A percentile compares a stretch with the other conserved stretches of the same genome.
Evolutionary conservation across 2,113 vertebrate species (phyloP).

Genomic region (Protomyctophum bolini): DNA sequence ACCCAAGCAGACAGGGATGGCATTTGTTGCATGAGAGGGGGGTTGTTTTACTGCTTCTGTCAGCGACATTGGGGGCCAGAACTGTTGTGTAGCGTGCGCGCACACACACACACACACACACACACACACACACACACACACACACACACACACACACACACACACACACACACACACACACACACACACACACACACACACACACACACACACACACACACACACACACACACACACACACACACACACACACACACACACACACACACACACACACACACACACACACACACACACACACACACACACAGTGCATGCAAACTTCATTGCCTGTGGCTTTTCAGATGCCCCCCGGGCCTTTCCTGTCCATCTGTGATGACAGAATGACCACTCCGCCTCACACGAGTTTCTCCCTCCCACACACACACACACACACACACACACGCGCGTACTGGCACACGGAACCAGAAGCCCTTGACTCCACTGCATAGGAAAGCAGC

Average conservation of each 20-base stretch:
- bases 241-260: conserved; percentile 10
- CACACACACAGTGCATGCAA: conserved; percentile 51
- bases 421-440: neutral
- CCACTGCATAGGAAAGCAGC: conserved; percentile 53
- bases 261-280: conserved; percentile 9
- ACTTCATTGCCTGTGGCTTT: conserved; percentile 60
- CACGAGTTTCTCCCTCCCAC: conserved; percentile 42
- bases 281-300: conserved; percentile 34
- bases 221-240: conserved; percentile 30
- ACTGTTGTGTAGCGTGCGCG: neutral
- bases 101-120: conserved; percentile 6
- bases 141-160: neutral
- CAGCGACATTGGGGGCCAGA: conserved; percentile 25
- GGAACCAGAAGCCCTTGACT: conserved; percentile 26
- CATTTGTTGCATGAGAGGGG: conserved; percentile 70
- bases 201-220: conserved; percentile 26
- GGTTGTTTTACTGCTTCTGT: conserved; percentile 50
- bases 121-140: conserved; percentile 10
- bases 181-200: conserved; percentile 2
- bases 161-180: neutral
- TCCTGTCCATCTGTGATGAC: conserved; percentile 80
- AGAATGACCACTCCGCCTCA: conserved; percentile 74
- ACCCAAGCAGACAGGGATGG: conserved; percentile 61
- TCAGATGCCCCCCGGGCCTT: conserved; percentile 64
- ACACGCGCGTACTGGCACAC: neutral